Evolutionary conservation across 2,113 vertebrate genomes (phyloP).

Genomic region (Carettochelys insculpta): DNA sequence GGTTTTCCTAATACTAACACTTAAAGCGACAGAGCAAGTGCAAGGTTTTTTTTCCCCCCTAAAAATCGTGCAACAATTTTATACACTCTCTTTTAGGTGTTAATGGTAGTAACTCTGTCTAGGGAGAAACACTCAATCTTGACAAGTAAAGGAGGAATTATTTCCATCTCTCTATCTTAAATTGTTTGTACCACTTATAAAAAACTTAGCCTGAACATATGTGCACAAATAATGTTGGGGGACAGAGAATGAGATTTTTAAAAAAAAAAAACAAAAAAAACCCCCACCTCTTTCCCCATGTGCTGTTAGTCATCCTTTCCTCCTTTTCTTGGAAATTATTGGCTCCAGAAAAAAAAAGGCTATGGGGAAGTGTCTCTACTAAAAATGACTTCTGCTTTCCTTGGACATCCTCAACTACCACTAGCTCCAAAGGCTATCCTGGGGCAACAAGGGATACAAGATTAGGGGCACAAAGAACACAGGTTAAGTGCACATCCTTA

Average conservation of each 20-base stretch:
- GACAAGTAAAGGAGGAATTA: neutral
- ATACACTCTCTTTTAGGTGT: neutral
- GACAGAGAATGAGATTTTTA: neutral
- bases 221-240: neutral
- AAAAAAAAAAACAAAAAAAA: no score
- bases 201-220: neutral
- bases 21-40: neutral
- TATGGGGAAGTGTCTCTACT: neutral
- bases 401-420: neutral
- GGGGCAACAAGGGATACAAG: no score
- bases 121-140: neutral
- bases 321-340: no score
- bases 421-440: no score
- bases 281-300: no score
- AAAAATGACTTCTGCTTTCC: neutral
- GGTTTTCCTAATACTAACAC: neutral
- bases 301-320: no score
- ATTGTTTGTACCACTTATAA: neutral
- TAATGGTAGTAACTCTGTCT: neutral
- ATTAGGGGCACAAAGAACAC: neutral
- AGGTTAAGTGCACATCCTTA: neutral
- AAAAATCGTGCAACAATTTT: neutral
- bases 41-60: neutral
- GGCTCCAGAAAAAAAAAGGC: no score
- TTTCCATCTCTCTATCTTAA: neutral